Percentiles rank a stretch among this genome's conserved stretches.
Evolutionary conservation across 2,888 invertebrate genomes (phyloP).

Genomic region (Philopedon plagiatum): DNA sequence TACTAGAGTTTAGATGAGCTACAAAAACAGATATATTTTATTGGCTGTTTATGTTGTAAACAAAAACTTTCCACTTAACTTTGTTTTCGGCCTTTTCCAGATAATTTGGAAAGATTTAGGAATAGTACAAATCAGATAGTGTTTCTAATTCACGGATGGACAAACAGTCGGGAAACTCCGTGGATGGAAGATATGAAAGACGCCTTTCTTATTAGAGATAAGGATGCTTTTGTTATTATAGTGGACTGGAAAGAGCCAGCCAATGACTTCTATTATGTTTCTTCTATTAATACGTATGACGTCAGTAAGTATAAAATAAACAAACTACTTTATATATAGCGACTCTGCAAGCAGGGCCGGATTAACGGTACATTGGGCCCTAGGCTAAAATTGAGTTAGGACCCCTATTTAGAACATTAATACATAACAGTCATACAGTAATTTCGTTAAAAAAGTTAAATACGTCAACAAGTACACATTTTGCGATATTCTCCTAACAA

Average conservation of each 20-base stretch:
- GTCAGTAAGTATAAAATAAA: constrained; percentile 55
- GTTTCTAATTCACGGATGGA: constrained; percentile 61
- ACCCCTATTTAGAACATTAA: too few relatives aligned
- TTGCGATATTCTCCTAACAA: too few relatives aligned
- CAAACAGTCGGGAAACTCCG: constrained; percentile 52
- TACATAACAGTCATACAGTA: too few relatives aligned
- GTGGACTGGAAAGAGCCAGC: constrained; percentile 61
- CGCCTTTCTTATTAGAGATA: constrained; percentile 55
- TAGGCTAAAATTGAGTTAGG: too few relatives aligned
- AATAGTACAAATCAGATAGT: constrained; percentile 53
- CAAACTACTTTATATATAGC: too few relatives aligned
- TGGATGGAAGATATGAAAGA: constrained; percentile 60
- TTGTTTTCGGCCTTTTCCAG: constrained; percentile 19
- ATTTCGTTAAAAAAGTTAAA: too few relatives aligned
- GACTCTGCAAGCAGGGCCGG: too few relatives aligned
- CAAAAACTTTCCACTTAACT: constrained; percentile 23
- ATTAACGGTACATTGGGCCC: too few relatives aligned
- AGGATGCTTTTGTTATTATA: constrained; percentile 55
- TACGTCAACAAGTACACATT: too few relatives aligned
- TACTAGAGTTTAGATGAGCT: too few relatives aligned
- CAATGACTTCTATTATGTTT: constrained; percentile 56
- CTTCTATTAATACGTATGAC: constrained; percentile 60
- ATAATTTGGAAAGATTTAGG: constrained; percentile 51
- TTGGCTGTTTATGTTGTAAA: neutral
- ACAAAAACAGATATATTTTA: too few relatives aligned